Evolutionary conservation across 2,888 invertebrate species (phyloP), one percentile per base, ranked within the genome.

Genomic region (Digitonthophagus gazella): DNA sequence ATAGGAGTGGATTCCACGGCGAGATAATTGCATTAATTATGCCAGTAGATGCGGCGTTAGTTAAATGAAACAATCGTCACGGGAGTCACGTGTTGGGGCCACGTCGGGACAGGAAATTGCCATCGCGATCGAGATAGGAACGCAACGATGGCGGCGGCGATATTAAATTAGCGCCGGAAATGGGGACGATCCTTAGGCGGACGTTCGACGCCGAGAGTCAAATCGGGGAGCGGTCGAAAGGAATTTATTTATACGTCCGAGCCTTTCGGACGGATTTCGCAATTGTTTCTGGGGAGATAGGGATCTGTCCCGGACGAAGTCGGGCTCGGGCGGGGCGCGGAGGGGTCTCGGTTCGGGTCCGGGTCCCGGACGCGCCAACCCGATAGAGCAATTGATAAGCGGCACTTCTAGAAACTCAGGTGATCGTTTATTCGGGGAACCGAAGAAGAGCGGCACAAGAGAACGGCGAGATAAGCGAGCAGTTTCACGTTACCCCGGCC

Each of bases 381-480:
- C 61, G 61, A 61, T 61, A 61, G 61, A 20, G 19, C 61, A 65
- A 70, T 67, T 65, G 67, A 70, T 67, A 67, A 65, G 65, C 64
- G 61, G 71, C 69, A 72, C 71, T 73, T 73, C 71, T 71, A 71
- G 73, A 72, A 73, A 73, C 72, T 72, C 73, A 71, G 72, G 72
- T 74, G 72, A 72, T 71, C 73, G 71, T 72, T 71, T 72, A 71
- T 74, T 74, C 73, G 67, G 58, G 63, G 73, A 74, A 74, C 66
- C 69, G 71, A 67, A 68, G 55, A 65, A 63, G 69, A 58, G 64
- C 18, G 66, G 11, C 28, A 44, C 28, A 44, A 44, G 28, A 44
- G 28, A 44, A 44, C 28, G 28, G 69, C 69, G 70, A 71, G 70
- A 71, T 70, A 63, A 69, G 69, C 68, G 70, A 71, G 69, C 68